Conservation (phyloP, 2,113 vertebrate species). For the Phycodurus eques region DNA sequence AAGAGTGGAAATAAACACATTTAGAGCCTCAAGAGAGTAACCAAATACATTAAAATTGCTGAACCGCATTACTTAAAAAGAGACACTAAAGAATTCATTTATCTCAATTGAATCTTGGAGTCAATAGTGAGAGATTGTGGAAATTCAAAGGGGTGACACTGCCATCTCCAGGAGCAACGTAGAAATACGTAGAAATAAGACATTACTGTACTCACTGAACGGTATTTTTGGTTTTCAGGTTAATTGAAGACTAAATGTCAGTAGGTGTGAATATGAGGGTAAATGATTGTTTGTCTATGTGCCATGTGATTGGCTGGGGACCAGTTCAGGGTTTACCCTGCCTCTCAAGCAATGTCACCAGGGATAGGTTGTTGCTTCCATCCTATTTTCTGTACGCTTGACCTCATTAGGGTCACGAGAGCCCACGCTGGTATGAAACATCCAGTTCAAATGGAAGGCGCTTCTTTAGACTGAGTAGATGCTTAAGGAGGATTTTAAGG, state of each 20-base stretch:
- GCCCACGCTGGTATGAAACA: not conserved
- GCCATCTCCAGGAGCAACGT: conserved; percentile 54
- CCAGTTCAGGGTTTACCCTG: no score
- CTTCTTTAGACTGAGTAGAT: no score
- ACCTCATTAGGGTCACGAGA: no score
- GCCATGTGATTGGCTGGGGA: no score
- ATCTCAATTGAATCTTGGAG: not conserved
- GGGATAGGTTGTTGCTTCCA: no score
- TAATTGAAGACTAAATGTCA: not conserved
- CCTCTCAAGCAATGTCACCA: no score
- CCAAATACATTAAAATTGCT: not conserved
- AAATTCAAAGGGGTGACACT: conserved; percentile 43
- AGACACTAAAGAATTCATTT: not conserved
- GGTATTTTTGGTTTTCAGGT: no score
- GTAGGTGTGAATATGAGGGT: not conserved
- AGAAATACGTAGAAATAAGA: not conserved
- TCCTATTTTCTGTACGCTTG: no score
- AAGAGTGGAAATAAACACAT: conserved; percentile 16
- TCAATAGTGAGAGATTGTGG: not conserved
- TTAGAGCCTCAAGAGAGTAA: conserved; percentile 2
- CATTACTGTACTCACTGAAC: not conserved
- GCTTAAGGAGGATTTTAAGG: no score
- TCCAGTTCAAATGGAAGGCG: no score
- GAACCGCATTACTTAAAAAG: not conserved
- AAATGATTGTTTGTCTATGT: no score